Conservation (phyloP, 2,797 vertebrate species). For the Mastacembelus armatus region DNA sequence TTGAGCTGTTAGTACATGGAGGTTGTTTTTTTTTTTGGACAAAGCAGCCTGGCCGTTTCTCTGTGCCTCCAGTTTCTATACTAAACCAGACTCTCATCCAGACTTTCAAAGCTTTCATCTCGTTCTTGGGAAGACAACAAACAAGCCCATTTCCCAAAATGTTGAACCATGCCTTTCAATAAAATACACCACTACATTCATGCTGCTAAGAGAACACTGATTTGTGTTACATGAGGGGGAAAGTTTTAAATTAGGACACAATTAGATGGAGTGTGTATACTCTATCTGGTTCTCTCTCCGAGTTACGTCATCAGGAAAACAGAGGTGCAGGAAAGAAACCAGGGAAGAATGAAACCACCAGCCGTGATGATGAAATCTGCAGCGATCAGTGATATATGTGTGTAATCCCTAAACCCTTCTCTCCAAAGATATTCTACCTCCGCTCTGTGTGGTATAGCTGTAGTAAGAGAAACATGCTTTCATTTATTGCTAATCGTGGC, state of each 20-base stretch:
- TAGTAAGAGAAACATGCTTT: neutral
- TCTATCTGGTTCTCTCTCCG: slow-evolving; percentile 16
- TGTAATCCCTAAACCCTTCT: slow-evolving; percentile 28
- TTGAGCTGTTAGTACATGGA: too few relatives aligned
- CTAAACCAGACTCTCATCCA: too few relatives aligned
- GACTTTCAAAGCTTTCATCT: too few relatives aligned
- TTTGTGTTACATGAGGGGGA: neutral
- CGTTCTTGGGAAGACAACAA: neutral
- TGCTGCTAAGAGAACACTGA: neutral
- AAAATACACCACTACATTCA: neutral
- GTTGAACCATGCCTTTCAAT: neutral
- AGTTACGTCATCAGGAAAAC: slow-evolving; percentile 8
- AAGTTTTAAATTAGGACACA: slow-evolving; percentile 7
- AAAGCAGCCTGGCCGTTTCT: too few relatives aligned
- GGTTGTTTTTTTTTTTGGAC: too few relatives aligned
- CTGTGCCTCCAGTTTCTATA: too few relatives aligned
- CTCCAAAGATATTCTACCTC: slow-evolving; percentile 22
- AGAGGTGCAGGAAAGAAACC: neutral
- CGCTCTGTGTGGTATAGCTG: slow-evolving; percentile 26
- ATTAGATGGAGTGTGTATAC: slow-evolving; percentile 10
- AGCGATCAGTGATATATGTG: slow-evolving; percentile 28
- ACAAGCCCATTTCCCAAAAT: neutral
- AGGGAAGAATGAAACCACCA: slow-evolving; percentile 35
- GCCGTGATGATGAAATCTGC: slow-evolving; percentile 42
- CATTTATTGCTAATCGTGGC: slow-evolving; percentile 43